These are phyloP conservation scores for Pogonophryne albipinna DNA, from an alignment of 2,797 vertebrate genomes.

Conservation along the genomic window DNA sequence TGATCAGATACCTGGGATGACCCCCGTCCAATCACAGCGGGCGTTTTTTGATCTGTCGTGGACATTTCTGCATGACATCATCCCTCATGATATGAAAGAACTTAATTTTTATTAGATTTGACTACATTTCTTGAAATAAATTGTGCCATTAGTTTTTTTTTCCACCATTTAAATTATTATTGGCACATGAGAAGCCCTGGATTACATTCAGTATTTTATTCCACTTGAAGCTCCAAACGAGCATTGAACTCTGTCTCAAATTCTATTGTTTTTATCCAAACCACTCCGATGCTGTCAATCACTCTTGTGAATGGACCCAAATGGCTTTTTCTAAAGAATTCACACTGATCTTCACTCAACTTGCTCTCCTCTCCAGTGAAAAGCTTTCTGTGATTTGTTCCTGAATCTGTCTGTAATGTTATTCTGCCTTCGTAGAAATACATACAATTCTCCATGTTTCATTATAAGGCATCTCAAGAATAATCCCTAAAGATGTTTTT, in stretches of 20 bases:
- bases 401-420: slow-evolving; percentile 29
- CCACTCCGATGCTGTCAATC: slow-evolving; percentile 53
- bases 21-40: background rate
- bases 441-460: slow-evolving; percentile 26
- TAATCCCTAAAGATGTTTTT: background rate
- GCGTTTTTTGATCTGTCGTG: slow-evolving; percentile 19
- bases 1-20: slow-evolving; percentile 95
- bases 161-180: slow-evolving; percentile 13
- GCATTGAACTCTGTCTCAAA: slow-evolving; percentile 31
- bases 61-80: slow-evolving; percentile 62
- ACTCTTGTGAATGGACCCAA: slow-evolving; percentile 16
- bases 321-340: slow-evolving; percentile 13
- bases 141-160: slow-evolving; percentile 39
- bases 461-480: background rate
- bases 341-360: slow-evolving; percentile 11
- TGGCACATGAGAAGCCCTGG: slow-evolving; percentile 12
- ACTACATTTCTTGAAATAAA: slow-evolving; percentile 26
- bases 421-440: slow-evolving; percentile 26
- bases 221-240: slow-evolving; percentile 26
- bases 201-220: slow-evolving; percentile 64
- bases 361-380: slow-evolving; percentile 24
- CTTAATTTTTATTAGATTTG: slow-evolving; percentile 41
- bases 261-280: slow-evolving; percentile 26
- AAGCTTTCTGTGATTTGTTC: slow-evolving; percentile 8
- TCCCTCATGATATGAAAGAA: slow-evolving; percentile 71